Evolutionary conservation across 2,797 vertebrate genomes (phyloP).

Genomic region (Podarcis lilfordi): DNA sequence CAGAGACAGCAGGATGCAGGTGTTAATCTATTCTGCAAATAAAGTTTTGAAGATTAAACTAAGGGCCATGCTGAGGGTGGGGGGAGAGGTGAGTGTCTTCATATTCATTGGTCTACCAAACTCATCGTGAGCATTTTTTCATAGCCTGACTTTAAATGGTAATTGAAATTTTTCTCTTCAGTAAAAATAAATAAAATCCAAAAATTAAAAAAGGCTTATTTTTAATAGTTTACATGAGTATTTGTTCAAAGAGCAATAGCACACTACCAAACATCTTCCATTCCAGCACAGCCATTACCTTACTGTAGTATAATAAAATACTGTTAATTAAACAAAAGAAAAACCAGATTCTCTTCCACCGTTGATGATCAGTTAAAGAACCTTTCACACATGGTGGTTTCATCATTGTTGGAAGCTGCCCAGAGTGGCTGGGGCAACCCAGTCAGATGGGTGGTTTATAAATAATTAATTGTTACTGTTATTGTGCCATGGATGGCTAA

Average conservation of each 20-base stretch:
- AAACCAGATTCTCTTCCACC: background rate
- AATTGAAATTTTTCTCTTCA: background rate
- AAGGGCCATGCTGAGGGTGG: background rate
- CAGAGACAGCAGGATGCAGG: background rate
- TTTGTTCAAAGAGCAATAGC: background rate
- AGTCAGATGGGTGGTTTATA: too few species aligned
- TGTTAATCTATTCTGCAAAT: constrained; percentile 35
- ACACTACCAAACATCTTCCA: background rate
- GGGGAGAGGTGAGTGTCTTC: background rate
- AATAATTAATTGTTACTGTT: too few species aligned
- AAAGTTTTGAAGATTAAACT: constrained; percentile 33
- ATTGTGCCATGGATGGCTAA: too few species aligned
- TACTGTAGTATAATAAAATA: background rate
- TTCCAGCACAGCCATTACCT: background rate
- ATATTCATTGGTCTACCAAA: constrained; percentile 18
- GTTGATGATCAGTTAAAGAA: background rate
- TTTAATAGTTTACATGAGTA: background rate
- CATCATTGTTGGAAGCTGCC: too few species aligned
- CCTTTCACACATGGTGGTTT: background rate
- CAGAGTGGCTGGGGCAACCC: too few species aligned
- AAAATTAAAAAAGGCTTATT: background rate
- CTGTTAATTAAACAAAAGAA: background rate
- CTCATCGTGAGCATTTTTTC: background rate
- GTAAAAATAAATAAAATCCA: background rate
- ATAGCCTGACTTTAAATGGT: background rate